Conservation (phyloP, 2,888 invertebrate species). For the Oxyteleia sp. region DNA sequence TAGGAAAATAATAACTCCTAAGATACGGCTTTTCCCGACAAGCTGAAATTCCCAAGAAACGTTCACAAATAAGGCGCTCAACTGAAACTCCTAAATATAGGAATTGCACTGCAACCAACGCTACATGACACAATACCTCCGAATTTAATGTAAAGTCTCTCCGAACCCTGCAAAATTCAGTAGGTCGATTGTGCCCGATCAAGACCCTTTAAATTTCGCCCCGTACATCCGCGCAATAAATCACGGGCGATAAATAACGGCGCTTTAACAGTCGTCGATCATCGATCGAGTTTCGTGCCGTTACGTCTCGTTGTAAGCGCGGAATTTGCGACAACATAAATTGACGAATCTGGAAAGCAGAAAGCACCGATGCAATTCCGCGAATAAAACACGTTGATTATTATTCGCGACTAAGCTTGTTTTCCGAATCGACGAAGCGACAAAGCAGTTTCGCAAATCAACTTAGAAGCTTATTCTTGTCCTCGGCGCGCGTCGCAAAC, state of each 20-base stretch:
- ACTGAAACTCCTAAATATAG: not conserved
- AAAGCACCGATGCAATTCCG: constrained; percentile 50
- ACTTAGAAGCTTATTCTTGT: constrained; percentile 74
- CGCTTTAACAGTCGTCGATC: constrained; percentile 53
- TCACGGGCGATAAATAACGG: constrained; percentile 55
- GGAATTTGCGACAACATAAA: constrained; percentile 63
- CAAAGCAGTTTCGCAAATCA: constrained; percentile 70
- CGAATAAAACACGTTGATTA: constrained; percentile 68
- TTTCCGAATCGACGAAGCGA: constrained; percentile 72
- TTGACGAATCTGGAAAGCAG: constrained; percentile 57
- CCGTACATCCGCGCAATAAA: constrained; percentile 37
- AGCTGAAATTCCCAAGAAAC: no score
- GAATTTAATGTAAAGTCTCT: constrained; percentile 10
- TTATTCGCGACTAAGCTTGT: constrained; percentile 73
- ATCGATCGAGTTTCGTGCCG: constrained; percentile 54
- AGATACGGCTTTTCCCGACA: no score
- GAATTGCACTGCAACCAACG: not conserved
- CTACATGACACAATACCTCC: not conserved
- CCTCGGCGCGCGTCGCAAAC: constrained; percentile 60
- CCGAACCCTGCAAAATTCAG: constrained; percentile 45
- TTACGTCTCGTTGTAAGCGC: constrained; percentile 49
- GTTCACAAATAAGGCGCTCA: no score
- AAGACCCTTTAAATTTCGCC: constrained; percentile 53
- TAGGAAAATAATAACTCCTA: no score
- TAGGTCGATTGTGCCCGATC: constrained; percentile 46